Evolutionary conservation across 2,113 vertebrate species (phyloP).

Genomic region (Dasyurus viverrinus): DNA sequence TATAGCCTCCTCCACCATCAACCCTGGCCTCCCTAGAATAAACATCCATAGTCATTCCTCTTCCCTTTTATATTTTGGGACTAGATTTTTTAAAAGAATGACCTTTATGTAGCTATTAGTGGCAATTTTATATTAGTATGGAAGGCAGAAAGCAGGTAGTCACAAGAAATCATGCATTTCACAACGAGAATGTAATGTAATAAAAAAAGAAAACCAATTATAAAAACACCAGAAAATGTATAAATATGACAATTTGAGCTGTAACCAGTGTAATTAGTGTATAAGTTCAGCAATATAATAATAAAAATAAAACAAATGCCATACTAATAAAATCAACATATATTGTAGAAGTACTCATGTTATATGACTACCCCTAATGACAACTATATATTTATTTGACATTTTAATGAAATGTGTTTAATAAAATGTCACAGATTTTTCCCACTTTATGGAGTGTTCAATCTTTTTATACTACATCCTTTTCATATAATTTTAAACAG

Average conservation of each 20-base stretch:
- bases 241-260: slow-evolving; percentile 66
- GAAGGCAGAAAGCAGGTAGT: slow-evolving; percentile 15
- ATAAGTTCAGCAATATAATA: slow-evolving; percentile 59
- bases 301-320: slow-evolving; percentile 66
- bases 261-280: slow-evolving; percentile 61
- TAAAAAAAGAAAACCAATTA: slow-evolving; percentile 75
- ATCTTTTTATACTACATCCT: slow-evolving; percentile 58
- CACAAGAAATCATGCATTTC: slow-evolving; percentile 39
- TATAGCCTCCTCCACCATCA: not conserved
- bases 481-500: slow-evolving; percentile 70
- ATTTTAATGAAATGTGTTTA: slow-evolving; percentile 61
- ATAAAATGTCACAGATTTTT: slow-evolving; percentile 69
- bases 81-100: slow-evolving; percentile 27
- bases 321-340: slow-evolving; percentile 68
- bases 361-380: slow-evolving; percentile 73
- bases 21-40: not conserved
- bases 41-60: not conserved
- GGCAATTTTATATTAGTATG: slow-evolving; percentile 28
- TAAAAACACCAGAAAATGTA: slow-evolving; percentile 54
- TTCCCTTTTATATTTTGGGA: slow-evolving; percentile 14
- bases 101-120: not conserved
- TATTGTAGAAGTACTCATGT: slow-evolving; percentile 73
- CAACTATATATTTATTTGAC: slow-evolving; percentile 68
- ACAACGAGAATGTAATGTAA: slow-evolving; percentile 38
- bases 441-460: slow-evolving; percentile 60